Evolutionary conservation across 2,888 invertebrate species (phyloP), one percentile per base, ranked within the genome.

Genomic region (Acanthosepion lycidas): DNA sequence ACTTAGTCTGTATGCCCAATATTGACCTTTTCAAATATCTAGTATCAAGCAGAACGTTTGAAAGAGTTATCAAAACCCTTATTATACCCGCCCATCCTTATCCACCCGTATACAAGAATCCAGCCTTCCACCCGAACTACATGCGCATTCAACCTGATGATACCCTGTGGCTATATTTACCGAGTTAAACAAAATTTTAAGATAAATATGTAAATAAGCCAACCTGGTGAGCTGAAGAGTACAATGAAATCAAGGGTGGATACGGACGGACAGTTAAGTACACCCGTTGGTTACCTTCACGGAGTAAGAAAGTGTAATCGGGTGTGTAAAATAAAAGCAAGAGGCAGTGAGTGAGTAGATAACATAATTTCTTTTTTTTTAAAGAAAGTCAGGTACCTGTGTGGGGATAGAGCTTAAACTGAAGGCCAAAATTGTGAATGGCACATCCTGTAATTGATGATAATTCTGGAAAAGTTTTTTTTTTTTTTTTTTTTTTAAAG

Each of bases 11-110:
- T 78, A 18, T 78, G 28, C 78, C 28, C 28, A 78, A 78, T 78
- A 78, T n/a, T 78, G 78, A 78, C 78, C 78, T 78, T 78, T 78
- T 78, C n/a, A 78, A 78, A n/a, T n/a, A 78, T 78, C 78, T 78
- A n/a, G 78, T 78, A 78, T 12, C 78, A 78, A 78, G 78, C 8
- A n/a, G 8, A n/a, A n/a, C 12, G 9, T 28, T 78, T 78, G n/a
- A 78, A n/a, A 78, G 15, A 78, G 78, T 78, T 78, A 78, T 78
- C 78, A 78, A 78, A 28, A 8, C 64, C 9, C 18, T 18, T 9
- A 28, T 8, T n/a, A 1, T n/a, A 8, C 28, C 78, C n/a, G 8
- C 78, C 78, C 78, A n/a, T n/a, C 78, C 78, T 78, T 9, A n/a
- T n/a, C 78, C 78, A 78, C 78, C 78, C 78, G 78, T n/a, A 78